Percentiles rank a stretch among this genome's conserved stretches.
These are phyloP conservation scores for Drosophila aldrichi DNA, from an alignment of 2,888 invertebrate species.

Conservation along the genomic window DNA sequence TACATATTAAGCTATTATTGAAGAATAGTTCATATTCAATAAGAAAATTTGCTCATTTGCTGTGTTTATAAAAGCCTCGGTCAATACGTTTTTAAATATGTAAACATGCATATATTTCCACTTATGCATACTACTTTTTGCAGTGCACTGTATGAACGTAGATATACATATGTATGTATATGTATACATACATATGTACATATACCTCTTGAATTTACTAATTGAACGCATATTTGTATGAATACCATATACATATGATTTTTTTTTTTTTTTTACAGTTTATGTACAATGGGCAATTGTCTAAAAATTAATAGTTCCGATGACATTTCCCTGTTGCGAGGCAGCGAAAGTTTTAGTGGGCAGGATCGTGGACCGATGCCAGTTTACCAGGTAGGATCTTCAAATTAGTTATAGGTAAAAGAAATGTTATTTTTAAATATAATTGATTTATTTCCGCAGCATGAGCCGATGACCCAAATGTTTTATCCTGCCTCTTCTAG, in stretches of 20 bases:
- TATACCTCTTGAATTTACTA: not conserved
- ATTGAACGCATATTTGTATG: no score
- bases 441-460: constrained; percentile 10
- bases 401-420: no score
- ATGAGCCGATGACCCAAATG: constrained; percentile 86
- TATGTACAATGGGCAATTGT: constrained; percentile 89
- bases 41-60: no score
- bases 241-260: not conserved
- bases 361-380: constrained; percentile 82
- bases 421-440: no score
- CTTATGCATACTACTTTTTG: not conserved
- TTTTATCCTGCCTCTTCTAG: constrained; percentile 90
- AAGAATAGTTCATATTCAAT: not conserved
- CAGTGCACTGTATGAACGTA: not conserved
- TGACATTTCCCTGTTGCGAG: constrained; percentile 88
- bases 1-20: constrained; percentile 1
- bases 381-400: constrained; percentile 83
- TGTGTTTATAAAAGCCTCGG: not conserved
- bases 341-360: constrained; percentile 86
- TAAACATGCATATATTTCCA: not conserved
- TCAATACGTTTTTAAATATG: not conserved
- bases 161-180: not conserved
- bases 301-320: constrained; percentile 89
- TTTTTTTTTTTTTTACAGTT: not conserved
- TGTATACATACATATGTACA: not conserved